A percentile compares a stretch with the other conserved stretches of the same genome.
Conservation (phyloP, 2,888 invertebrate species). For the Mythimna pallens region DNA sequence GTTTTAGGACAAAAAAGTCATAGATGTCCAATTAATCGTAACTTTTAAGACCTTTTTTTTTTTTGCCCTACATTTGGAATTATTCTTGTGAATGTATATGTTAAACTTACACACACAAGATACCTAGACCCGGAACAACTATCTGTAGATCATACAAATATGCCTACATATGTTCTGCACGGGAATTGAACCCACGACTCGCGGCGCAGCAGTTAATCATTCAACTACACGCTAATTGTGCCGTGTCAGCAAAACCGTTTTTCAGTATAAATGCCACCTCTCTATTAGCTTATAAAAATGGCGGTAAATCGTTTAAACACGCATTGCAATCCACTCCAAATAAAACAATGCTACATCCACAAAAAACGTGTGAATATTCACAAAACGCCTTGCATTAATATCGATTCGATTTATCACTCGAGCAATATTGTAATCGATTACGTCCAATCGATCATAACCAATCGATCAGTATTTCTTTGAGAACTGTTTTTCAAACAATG, state of each 20-base stretch:
- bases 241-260: constrained; percentile 13
- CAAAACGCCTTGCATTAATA: constrained; percentile 48
- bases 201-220: too few relatives aligned
- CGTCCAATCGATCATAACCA: constrained; percentile 65
- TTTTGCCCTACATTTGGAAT: too few relatives aligned
- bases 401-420: constrained; percentile 70
- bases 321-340: constrained; percentile 30
- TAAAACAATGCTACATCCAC: constrained; percentile 22
- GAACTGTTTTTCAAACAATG: constrained; percentile 70
- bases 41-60: background rate
- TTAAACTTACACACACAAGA: too few relatives aligned
- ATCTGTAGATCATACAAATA: too few relatives aligned
- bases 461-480: constrained; percentile 68
- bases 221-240: too few relatives aligned
- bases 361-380: constrained; percentile 61
- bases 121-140: too few relatives aligned
- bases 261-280: constrained; percentile 3
- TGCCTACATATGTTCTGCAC: too few relatives aligned
- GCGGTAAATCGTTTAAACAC: constrained; percentile 21
- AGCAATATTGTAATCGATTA: constrained; percentile 69
- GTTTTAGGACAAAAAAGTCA: background rate
- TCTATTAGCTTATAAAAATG: constrained; percentile 18
- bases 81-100: too few relatives aligned
- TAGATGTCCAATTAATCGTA: constrained; percentile 3
- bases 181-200: too few relatives aligned